These are phyloP conservation scores for Marasmarcha lunaedactyla DNA, from an alignment of 2,888 invertebrate species.

Conservation along the genomic window DNA sequence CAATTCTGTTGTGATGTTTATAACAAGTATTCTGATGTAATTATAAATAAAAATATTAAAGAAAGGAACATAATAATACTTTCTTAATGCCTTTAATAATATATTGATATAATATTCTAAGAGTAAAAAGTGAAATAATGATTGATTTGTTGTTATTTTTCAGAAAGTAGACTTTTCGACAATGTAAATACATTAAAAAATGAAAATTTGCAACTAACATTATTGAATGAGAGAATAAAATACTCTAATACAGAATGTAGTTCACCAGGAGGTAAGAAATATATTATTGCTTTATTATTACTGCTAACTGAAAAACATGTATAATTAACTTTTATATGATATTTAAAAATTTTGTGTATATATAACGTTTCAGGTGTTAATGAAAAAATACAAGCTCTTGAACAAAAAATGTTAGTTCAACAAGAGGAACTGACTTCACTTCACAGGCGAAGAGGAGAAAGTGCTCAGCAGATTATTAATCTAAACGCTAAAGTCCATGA, in stretches of 20 bases:
- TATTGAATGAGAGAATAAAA: slow-evolving; percentile 86
- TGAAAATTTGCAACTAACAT: slow-evolving; percentile 87
- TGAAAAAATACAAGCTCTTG: slow-evolving; percentile 78
- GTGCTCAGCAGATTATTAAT: slow-evolving; percentile 93
- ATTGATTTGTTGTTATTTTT: too few relatives aligned
- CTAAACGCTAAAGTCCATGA: slow-evolving; percentile 88
- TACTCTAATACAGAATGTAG: slow-evolving; percentile 64
- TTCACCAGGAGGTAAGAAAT: slow-evolving; percentile 29
- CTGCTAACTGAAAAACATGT: too few relatives aligned
- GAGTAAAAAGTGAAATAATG: too few relatives aligned
- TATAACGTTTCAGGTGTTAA: slow-evolving; percentile 38
- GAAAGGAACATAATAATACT: too few relatives aligned
- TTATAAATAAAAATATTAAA: too few relatives aligned
- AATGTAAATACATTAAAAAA: slow-evolving; percentile 81
- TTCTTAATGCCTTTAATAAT: too few relatives aligned
- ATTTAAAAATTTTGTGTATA: background rate
- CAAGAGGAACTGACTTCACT: slow-evolving; percentile 94
- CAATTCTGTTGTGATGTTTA: too few relatives aligned
- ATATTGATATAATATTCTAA: too few relatives aligned
- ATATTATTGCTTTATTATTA: too few relatives aligned
- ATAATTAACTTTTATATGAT: too few relatives aligned
- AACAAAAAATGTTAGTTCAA: slow-evolving; percentile 86
- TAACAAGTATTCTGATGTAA: too few relatives aligned
- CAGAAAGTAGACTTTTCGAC: slow-evolving; percentile 91
- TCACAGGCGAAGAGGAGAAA: slow-evolving; percentile 90